Evolutionary conservation across 2,113 vertebrate genomes (phyloP).

Genomic region (Channa argus): DNA sequence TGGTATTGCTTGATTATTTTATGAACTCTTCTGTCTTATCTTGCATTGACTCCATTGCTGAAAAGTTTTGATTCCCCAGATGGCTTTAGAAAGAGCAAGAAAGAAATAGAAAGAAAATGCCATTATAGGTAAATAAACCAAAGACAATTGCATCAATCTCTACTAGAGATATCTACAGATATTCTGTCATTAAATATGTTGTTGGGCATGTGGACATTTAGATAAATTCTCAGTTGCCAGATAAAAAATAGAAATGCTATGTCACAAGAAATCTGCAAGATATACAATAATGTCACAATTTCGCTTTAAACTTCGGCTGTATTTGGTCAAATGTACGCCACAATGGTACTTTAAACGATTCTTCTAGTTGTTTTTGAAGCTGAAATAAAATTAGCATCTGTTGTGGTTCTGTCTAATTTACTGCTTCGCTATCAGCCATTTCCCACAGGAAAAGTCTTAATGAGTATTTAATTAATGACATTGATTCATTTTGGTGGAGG

Average conservation of each 20-base stretch:
- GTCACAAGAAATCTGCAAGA: no score
- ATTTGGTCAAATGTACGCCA: neutral
- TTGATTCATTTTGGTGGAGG: constrained; percentile 65
- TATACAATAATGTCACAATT: no score
- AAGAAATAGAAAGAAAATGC: no score
- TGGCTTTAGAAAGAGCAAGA: no score
- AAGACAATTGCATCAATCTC: no score
- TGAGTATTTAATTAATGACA: constrained; percentile 75
- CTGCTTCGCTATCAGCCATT: constrained; percentile 65
- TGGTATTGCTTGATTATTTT: no score
- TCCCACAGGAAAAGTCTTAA: constrained; percentile 75
- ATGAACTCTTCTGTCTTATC: no score
- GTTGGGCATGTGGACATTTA: neutral
- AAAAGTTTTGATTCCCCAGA: no score
- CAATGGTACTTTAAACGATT: neutral
- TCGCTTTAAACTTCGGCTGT: neutral
- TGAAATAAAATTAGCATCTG: constrained; percentile 57
- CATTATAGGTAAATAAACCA: no score
- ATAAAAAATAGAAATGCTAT: neutral
- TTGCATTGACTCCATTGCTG: no score
- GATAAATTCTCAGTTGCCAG: no score
- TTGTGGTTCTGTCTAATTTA: constrained; percentile 63
- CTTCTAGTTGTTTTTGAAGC: constrained; percentile 26
- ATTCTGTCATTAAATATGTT: neutral
- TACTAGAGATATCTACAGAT: no score